phyloP scores from a whole-genome alignment of 2,113 vertebrate genomes.

The Isichthys henryi region DNA sequence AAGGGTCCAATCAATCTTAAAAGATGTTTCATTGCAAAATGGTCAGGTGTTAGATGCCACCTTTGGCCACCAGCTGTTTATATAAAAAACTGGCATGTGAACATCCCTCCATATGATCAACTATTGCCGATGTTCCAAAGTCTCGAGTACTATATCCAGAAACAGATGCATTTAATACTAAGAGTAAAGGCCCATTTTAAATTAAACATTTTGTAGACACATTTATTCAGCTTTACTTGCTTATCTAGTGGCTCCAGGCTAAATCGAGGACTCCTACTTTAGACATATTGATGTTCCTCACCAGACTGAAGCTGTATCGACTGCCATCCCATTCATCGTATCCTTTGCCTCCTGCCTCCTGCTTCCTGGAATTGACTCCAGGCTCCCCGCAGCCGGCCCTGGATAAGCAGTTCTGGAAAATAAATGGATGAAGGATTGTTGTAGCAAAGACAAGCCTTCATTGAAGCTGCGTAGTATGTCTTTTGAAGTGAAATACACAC shows the following conservation, averaged over 20 bases:
- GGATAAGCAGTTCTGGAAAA: not conserved
- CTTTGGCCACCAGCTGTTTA: too few relatives aligned
- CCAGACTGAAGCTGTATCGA: not conserved
- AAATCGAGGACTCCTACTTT: not conserved
- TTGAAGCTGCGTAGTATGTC: not conserved
- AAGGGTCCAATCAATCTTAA: not conserved
- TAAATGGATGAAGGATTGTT: not conserved
- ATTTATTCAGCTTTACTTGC: not conserved
- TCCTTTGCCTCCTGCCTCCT: not conserved
- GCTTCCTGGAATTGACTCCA: constrained; percentile 2
- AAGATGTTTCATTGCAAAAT: not conserved
- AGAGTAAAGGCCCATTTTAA: not conserved
- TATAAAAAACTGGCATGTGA: not conserved
- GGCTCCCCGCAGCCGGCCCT: not conserved
- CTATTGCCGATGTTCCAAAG: not conserved
- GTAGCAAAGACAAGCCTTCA: not conserved
- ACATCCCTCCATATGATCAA: too few relatives aligned
- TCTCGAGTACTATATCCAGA: not conserved
- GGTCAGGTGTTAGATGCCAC: not conserved
- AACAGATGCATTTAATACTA: not conserved
- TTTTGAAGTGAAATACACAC: not conserved
- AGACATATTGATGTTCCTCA: not conserved
- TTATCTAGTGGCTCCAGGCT: not conserved
- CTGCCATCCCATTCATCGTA: not conserved
- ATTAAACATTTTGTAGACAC: not conserved